Percentiles rank a stretch among this genome's conserved stretches.
These are phyloP conservation scores for Drosophila ironensis DNA, from an alignment of 1,140 invertebrate species.

Conservation along the genomic window DNA sequence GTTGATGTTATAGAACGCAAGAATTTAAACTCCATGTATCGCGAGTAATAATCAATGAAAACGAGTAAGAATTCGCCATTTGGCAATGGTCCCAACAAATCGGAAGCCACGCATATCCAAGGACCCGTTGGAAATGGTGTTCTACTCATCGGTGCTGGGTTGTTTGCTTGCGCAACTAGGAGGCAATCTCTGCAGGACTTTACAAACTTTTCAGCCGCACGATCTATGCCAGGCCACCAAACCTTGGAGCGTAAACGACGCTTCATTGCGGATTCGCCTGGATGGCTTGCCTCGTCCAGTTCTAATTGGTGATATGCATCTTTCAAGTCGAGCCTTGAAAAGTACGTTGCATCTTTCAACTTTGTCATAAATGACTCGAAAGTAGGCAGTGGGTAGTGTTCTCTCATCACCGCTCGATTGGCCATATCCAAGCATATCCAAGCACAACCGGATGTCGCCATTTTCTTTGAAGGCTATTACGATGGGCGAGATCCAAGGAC, in stretches of 20 bases:
- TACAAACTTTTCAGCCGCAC: slow-evolving; percentile 16
- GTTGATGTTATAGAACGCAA: too few relatives aligned
- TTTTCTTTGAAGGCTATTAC: neutral
- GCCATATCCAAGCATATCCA: neutral
- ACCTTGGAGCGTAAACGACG: neutral
- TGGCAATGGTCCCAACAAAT: too few relatives aligned
- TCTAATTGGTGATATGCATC: slow-evolving; percentile 3
- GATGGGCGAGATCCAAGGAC: neutral
- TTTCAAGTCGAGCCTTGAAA: neutral
- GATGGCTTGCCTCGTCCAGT: neutral
- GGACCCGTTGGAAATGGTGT: slow-evolving; percentile 9
- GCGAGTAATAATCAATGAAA: too few relatives aligned
- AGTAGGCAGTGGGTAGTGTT: neutral
- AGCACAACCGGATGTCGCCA: neutral
- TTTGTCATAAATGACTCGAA: neutral
- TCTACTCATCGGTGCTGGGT: neutral
- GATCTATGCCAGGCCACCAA: slow-evolving; percentile 5
- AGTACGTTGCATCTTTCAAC: neutral
- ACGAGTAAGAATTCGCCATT: too few relatives aligned
- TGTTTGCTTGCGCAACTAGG: neutral
- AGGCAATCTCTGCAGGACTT: too few relatives aligned
- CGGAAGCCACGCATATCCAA: slow-evolving; percentile 15
- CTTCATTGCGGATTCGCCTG: too few relatives aligned
- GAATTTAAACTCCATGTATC: too few relatives aligned
- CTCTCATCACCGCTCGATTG: too few relatives aligned